Percentiles rank a stretch among this genome's conserved stretches.
Evolutionary conservation across 2,113 vertebrate genomes (phyloP).

Genomic region (Pampusana beccarii): DNA sequence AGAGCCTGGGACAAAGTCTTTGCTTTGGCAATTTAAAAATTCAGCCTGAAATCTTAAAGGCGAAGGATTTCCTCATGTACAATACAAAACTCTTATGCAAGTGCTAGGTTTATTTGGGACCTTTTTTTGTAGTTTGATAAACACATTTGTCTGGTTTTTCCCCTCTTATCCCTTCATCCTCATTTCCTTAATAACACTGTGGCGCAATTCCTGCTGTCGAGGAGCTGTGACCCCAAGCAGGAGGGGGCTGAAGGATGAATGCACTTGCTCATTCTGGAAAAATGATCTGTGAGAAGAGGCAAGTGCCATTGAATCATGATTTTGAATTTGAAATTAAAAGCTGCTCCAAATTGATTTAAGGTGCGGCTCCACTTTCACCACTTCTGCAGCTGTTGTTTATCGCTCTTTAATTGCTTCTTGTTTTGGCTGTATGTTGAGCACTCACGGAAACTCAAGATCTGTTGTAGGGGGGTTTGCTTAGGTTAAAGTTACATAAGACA

Average conservation of each 20-base stretch:
- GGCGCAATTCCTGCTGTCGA: not conserved
- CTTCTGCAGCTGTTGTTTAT: not conserved
- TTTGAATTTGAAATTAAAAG: not conserved
- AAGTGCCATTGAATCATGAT: not conserved
- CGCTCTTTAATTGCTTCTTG: not conserved
- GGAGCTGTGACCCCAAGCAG: not conserved
- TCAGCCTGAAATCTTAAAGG: not conserved
- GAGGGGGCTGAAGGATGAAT: not conserved
- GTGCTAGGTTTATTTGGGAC: not conserved
- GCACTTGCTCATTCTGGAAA: not conserved
- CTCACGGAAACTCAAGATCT: not conserved
- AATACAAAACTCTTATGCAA: fast-evolving
- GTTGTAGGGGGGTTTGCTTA: fast-evolving
- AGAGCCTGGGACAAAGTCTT: not conserved
- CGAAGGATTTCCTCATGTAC: not conserved
- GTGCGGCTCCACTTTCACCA: not conserved
- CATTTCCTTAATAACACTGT: not conserved
- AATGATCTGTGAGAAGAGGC: not conserved
- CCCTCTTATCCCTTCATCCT: not conserved
- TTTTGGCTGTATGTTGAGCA: not conserved
- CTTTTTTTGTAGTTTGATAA: not conserved
- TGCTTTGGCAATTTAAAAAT: not conserved
- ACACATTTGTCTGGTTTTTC: not conserved
- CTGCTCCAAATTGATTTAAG: not conserved
- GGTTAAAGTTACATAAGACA: not conserved